Conservation (phyloP, 30 jellyfish, hydroid and myxozoan species). For the Turritopsis dohrnii region DNA sequence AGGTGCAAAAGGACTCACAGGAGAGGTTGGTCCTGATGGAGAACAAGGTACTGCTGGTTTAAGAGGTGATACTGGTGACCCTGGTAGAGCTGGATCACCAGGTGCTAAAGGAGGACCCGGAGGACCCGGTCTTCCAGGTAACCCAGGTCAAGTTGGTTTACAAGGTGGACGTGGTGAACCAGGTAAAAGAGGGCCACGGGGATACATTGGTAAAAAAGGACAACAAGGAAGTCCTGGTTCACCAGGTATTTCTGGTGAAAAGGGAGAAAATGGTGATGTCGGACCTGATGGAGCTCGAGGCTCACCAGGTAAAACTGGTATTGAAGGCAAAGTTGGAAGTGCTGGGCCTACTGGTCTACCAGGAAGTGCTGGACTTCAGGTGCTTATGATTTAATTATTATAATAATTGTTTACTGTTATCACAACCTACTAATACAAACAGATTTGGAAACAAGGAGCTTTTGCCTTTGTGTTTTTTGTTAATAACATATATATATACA, state of each 20-base stretch:
- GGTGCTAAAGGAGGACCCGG: constrained; percentile 89
- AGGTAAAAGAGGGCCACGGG: constrained; percentile 2
- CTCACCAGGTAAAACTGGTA: constrained; percentile 29
- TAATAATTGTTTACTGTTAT: not conserved
- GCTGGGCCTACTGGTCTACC: constrained; percentile 18
- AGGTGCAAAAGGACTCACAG: constrained; percentile 40
- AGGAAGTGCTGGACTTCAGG: constrained; percentile 38
- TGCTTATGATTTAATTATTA: not conserved
- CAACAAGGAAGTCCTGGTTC: constrained; percentile 45
- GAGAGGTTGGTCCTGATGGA: constrained; percentile 44
- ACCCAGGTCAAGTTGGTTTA: constrained; percentile 29
- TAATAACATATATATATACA: too few relatives aligned
- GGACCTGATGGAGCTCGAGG: constrained; percentile 33
- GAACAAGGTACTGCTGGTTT: constrained; percentile 38
- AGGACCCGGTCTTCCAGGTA: constrained; percentile 47
- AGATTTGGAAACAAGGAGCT: too few relatives aligned
- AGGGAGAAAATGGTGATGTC: constrained; percentile 31
- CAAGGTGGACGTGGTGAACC: constrained; percentile 31
- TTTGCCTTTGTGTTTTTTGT: too few relatives aligned
- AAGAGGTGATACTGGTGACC: constrained; percentile 32
- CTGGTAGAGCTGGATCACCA: constrained; percentile 84
- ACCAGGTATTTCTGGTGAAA: constrained; percentile 81
- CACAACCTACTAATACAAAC: too few relatives aligned
- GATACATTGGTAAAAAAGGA: constrained; percentile 24
- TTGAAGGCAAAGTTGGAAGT: constrained; percentile 36